A percentile compares a stretch with the other conserved stretches of the same genome.
phyloP scores from a whole-genome alignment of 1,140 invertebrate genomes.

The Lethocerus indicus region DNA sequence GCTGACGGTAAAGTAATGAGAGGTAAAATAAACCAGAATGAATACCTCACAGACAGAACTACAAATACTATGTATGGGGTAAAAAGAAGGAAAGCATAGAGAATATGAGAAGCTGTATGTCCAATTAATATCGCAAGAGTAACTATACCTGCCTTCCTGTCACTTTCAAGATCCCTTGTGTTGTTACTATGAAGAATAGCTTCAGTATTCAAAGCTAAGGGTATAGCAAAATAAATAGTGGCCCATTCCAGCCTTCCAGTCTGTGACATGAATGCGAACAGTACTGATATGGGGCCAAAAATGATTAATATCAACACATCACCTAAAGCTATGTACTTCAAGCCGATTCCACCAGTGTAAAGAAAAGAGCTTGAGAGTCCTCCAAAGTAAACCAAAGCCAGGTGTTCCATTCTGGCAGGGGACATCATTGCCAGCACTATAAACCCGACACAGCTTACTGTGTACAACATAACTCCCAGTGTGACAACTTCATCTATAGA shows the following conservation, averaged over 20 bases:
- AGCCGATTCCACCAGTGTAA: slow-evolving; percentile 43
- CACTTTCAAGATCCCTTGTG: slow-evolving; percentile 54
- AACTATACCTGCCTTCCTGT: slow-evolving; percentile 27
- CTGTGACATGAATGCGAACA: slow-evolving; percentile 85
- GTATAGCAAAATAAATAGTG: slow-evolving; percentile 83
- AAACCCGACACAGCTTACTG: slow-evolving; percentile 76
- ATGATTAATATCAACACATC: slow-evolving; percentile 65
- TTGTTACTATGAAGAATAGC: slow-evolving; percentile 92
- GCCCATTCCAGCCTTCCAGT: slow-evolving; percentile 70
- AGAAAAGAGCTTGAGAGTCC: slow-evolving; percentile 90
- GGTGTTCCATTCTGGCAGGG: slow-evolving; percentile 81
- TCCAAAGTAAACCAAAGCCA: slow-evolving; percentile 87
- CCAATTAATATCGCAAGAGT: slow-evolving; percentile 89
- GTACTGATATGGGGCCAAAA: slow-evolving; percentile 86
- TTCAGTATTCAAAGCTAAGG: slow-evolving; percentile 83
- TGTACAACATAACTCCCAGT: slow-evolving; percentile 68
- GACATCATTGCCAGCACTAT: slow-evolving; percentile 60
- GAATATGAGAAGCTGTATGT: slow-evolving; percentile 70
- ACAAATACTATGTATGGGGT: slow-evolving; percentile 80
- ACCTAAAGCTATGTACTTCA: slow-evolving; percentile 42
- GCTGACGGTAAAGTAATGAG: slow-evolving; percentile 70
- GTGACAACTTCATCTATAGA: slow-evolving; percentile 66
- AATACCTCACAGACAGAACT: slow-evolving; percentile 64
- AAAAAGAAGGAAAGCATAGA: slow-evolving; percentile 82
- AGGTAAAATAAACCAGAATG: slow-evolving; percentile 75